These are phyloP conservation scores for Xerus inauris DNA, from an alignment of 2,113 vertebrate species.

Conservation along the genomic window DNA sequence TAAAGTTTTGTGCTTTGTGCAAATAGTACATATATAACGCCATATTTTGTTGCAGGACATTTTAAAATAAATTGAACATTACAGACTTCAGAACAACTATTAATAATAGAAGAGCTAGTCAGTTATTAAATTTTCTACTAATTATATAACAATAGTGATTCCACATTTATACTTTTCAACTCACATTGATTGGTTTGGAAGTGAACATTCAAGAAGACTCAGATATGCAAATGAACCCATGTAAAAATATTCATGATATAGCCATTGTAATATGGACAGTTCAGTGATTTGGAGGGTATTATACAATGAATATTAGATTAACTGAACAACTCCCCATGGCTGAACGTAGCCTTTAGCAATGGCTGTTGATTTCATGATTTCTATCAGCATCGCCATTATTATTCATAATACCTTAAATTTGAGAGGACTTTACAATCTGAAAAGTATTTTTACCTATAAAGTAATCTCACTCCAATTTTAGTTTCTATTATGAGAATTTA, in stretches of 20 bases:
- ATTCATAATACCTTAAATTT: constrained; percentile 59
- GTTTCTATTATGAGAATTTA: constrained; percentile 54
- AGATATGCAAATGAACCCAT: constrained; percentile 47
- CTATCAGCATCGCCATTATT: constrained; percentile 53
- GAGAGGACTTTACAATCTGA: constrained; percentile 35
- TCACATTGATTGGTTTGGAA: constrained; percentile 18
- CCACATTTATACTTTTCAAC: constrained; percentile 30
- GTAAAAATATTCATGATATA: constrained; percentile 61
- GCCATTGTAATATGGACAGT: constrained; percentile 45
- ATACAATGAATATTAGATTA: constrained; percentile 58
- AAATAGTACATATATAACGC: constrained; percentile 28
- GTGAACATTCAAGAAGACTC: constrained; percentile 27
- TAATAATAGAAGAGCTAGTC: constrained; percentile 60
- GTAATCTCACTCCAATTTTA: constrained; percentile 53
- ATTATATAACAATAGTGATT: constrained; percentile 49
- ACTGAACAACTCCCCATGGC: constrained; percentile 26
- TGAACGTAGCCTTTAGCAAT: constrained; percentile 61
- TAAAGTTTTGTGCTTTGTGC: constrained; percentile 78
- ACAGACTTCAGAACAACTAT: constrained; percentile 36
- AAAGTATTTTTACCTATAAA: constrained; percentile 62
- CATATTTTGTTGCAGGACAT: constrained; percentile 59
- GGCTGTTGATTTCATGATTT: constrained; percentile 40
- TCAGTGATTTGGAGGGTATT: constrained; percentile 56
- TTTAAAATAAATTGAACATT: constrained; percentile 71
- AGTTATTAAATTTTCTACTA: constrained; percentile 59